Evolutionary conservation across 2,113 vertebrate species (phyloP), one percentile per base, ranked within the genome.

Genomic region (Lasiurus borealis): DNA sequence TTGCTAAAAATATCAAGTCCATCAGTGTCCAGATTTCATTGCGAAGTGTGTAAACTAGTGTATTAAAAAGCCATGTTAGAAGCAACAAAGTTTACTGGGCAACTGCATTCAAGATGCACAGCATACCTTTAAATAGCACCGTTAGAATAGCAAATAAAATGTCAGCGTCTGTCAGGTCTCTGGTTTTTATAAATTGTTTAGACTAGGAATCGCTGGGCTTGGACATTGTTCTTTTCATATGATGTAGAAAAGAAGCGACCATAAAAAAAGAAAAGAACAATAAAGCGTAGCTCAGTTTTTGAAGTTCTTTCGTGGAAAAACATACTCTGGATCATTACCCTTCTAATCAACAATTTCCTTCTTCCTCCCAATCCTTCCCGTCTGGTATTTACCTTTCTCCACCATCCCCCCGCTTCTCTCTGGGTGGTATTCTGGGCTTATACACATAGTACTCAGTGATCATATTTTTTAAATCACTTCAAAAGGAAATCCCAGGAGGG

Each of bases 151-250:
- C 98, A 99, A 98, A 98, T 98, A 98, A 98, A 98, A 98, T 90
- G 98, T 98, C 98, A 98, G 97, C 93, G 94, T 96, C 97, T 88
- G 95, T 98, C 98, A 98, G 95, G 98, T 97, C 97, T 98, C 97
- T 95, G 95, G 90, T 88, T 99, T 99, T 98, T 98, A 98, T 99
- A 99, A 98, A 98, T 98, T 99, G 99, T 99, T 99, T 99, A 99
- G 98, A 99, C 98, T 99, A 98, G 98, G 98, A 98, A 97, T 98
- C 77, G 12, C 78, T 95, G 96, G 95, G 93, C 98, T 96, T 92
- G 97, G 96, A 97, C 98, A 98, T 97, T 98, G 92, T 97, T 98
- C 95, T 98, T 97, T 14, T 97, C 97, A 95, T 95, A 97, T 92
- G 71, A 52, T 36, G 85, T 57, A 82, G 97, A 97, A 72, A 71